Conservation (phyloP, 2,113 vertebrate species). For the Strix uralensis region DNA sequence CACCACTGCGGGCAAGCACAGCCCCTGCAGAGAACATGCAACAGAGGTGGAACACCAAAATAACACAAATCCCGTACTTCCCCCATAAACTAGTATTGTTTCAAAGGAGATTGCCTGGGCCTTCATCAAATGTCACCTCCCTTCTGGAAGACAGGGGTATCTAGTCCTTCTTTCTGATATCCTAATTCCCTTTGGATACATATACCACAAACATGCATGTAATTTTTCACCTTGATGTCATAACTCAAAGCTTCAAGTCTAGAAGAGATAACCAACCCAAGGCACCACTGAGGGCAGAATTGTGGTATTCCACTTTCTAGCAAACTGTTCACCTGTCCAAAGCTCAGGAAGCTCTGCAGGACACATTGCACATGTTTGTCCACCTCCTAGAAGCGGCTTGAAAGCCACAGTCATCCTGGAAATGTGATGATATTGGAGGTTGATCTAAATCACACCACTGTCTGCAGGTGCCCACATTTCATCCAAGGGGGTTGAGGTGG, state of each 20-base stretch:
- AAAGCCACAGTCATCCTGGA: neutral
- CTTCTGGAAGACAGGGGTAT: neutral
- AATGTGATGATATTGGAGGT: accelerated
- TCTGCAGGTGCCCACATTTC: neutral
- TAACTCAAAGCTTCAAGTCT: neutral
- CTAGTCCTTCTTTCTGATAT: neutral
- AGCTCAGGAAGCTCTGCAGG: neutral
- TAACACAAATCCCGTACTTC: neutral
- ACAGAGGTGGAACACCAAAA: neutral
- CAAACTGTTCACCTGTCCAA: neutral
- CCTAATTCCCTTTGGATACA: neutral
- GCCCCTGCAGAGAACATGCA: neutral
- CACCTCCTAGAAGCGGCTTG: neutral
- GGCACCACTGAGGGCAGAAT: neutral
- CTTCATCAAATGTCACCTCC: neutral
- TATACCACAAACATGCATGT: neutral
- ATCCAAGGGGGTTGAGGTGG: accelerated
- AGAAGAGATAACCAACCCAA: neutral
- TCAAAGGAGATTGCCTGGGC: neutral
- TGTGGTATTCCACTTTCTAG: neutral
- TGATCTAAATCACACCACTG: neutral
- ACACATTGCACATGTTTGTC: neutral
- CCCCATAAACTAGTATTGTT: neutral
- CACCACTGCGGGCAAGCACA: neutral
- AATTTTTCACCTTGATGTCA: neutral